Percentiles rank a stretch among this genome's conserved stretches.
Evolutionary conservation across 2,888 invertebrate genomes (phyloP).

Genomic region (Apotomis turbidana): DNA sequence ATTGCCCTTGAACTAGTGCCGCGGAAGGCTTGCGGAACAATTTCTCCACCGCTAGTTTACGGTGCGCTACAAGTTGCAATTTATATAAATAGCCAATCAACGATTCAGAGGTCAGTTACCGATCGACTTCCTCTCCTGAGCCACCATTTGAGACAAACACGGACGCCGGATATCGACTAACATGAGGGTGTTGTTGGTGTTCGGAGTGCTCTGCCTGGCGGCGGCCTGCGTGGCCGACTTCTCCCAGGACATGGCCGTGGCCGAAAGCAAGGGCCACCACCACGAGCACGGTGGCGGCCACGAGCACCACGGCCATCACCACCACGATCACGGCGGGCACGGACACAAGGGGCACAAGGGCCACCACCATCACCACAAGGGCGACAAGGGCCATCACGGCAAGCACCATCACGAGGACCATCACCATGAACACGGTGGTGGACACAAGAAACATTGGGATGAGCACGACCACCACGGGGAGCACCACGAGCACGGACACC

Average conservation of each 20-base stretch:
- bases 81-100: conserved; percentile 74
- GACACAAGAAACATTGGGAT: conserved; percentile 91
- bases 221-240: conserved; percentile 65
- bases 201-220: conserved; percentile 69
- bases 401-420: conserved; percentile 90
- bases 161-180: conserved; percentile 45
- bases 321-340: conserved; percentile 88
- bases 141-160: conserved; percentile 38
- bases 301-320: conserved; percentile 86
- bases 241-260: conserved; percentile 73
- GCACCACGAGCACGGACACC: conserved; percentile 90
- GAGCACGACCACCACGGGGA: conserved; percentile 89
- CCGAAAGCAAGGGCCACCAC: conserved; percentile 78
- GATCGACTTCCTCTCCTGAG: conserved; percentile 70
- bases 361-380: conserved; percentile 90
- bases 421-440: conserved; percentile 89
- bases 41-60: conserved; percentile 68
- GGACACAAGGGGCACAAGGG: conserved; percentile 90
- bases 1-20: conserved; percentile 74
- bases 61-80: conserved; percentile 61
- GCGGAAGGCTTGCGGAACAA: conserved; percentile 75
- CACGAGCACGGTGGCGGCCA: conserved; percentile 87
- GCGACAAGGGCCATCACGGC: conserved; percentile 89
- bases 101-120: conserved; percentile 71
- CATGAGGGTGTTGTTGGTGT: conserved; percentile 70